These are phyloP conservation scores for Horisme vitalbata DNA, from an alignment of 2,888 invertebrate genomes.

Conservation along the genomic window DNA sequence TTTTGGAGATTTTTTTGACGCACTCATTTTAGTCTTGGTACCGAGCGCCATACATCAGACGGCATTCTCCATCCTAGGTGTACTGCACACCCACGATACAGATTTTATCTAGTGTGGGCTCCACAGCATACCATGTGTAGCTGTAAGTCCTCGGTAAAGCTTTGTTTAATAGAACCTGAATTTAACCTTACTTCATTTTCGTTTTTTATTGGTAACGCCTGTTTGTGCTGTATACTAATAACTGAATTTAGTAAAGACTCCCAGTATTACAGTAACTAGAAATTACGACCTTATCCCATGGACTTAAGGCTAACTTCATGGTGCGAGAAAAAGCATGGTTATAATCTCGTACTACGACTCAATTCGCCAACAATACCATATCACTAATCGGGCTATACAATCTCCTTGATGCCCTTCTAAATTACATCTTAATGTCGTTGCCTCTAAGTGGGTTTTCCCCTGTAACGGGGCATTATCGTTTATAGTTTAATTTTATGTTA, in stretches of 20 bases:
- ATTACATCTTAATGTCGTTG: slow-evolving; percentile 20
- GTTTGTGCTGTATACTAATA: too few relatives aligned
- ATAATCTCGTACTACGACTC: slow-evolving; percentile 17
- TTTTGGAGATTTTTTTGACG: too few relatives aligned
- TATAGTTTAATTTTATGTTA: slow-evolving; percentile 35
- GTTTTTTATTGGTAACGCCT: too few relatives aligned
- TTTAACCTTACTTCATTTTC: too few relatives aligned
- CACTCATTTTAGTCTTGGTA: too few relatives aligned
- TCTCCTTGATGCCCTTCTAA: slow-evolving; percentile 22
- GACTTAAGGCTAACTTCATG: not conserved
- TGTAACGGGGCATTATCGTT: slow-evolving; percentile 19
- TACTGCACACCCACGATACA: too few relatives aligned
- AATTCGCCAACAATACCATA: slow-evolving; percentile 30
- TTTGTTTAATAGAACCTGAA: too few relatives aligned
- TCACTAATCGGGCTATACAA: slow-evolving; percentile 26
- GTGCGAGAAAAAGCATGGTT: not conserved
- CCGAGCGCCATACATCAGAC: too few relatives aligned
- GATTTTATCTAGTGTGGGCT: too few relatives aligned
- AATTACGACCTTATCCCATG: slow-evolving; percentile 2
- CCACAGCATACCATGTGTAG: too few relatives aligned
- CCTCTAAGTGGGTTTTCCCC: slow-evolving; percentile 20
- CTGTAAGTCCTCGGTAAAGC: too few relatives aligned
- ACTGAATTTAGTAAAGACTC: not conserved
- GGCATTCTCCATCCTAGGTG: too few relatives aligned
- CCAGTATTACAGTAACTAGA: not conserved